phyloP scores from a whole-genome alignment of 2,888 invertebrate species.

The Eucera pruinosa region DNA sequence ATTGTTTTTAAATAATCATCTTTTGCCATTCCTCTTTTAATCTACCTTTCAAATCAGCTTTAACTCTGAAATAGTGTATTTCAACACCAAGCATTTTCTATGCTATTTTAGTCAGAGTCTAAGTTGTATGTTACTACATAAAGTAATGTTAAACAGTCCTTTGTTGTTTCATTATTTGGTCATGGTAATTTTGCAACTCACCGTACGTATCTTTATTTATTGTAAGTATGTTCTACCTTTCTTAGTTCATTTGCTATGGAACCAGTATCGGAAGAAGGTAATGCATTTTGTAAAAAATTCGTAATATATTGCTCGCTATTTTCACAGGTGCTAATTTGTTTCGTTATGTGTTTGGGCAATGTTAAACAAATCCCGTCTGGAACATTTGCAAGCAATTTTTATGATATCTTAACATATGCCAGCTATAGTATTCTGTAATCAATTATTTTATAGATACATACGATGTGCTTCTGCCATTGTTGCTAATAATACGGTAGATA shows the following conservation, averaged over 20 bases:
- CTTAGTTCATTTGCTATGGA: slow-evolving; percentile 79
- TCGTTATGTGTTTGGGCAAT: slow-evolving; percentile 72
- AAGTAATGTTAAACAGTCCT: too few species aligned
- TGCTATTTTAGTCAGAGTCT: too few species aligned
- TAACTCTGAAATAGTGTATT: too few species aligned
- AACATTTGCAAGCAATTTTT: slow-evolving; percentile 38
- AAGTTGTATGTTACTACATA: too few species aligned
- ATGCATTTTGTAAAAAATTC: slow-evolving; percentile 76
- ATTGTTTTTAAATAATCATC: too few species aligned
- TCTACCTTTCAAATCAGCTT: too few species aligned
- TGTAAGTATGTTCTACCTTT: slow-evolving; percentile 76
- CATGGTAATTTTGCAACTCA: too few species aligned
- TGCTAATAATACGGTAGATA: not conserved
- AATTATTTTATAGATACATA: slow-evolving; percentile 26
- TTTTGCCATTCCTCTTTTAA: too few species aligned
- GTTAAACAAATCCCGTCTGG: slow-evolving; percentile 75
- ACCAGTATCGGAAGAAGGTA: slow-evolving; percentile 78
- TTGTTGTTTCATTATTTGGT: too few species aligned
- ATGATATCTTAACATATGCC: not conserved
- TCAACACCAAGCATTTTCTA: too few species aligned
- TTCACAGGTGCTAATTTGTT: slow-evolving; percentile 73
- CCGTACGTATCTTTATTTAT: too few species aligned
- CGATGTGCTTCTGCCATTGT: slow-evolving; percentile 34
- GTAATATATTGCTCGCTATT: slow-evolving; percentile 77
- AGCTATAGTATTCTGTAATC: slow-evolving; percentile 3